Evolutionary conservation across 2,888 invertebrate species (phyloP), one percentile per base, ranked within the genome.

Genomic region (Aleiodes leptofemur): DNA sequence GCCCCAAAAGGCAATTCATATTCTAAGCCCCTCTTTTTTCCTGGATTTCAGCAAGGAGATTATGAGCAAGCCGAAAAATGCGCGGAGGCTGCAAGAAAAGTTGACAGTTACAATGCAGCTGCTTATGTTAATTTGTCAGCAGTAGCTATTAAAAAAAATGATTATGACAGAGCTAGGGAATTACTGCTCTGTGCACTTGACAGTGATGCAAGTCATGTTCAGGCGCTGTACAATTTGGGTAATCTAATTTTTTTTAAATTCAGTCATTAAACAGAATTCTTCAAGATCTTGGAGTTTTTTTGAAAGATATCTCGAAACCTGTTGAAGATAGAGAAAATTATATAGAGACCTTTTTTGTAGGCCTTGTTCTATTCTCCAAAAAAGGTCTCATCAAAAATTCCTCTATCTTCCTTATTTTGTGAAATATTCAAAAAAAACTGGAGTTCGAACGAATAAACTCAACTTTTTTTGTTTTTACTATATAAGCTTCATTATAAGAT

Each of bases 111-210:
- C 83, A 96, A 95, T 89, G 93, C 96, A 0, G 93, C 94, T 84
- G 96, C 96, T 6, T 93, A 95, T 83, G 96, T 97, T 3, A 97
- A 97, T 90, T 92, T 96, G 84, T 96, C 96, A 6, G 96, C 96
- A 82, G 95, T 96, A 82, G 92, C 94, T 76, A 94, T 94, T 85
- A 91, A 92, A 56, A 93, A 92, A 83, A 93, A 92, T 31, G 94
- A 96, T 78, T 91, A 92, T 59, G 94, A 94, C 77, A 93, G 93
- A 82, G 96, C 96, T 0, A 92, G 93, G 77, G 93, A 93, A 81
- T 93, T 93, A 84, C 94, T 95, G 82, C 91, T 93, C 73, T 94
- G 93, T 80, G 97, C 97, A 0, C 88, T 97, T 53, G 94, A 94
- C 81, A 93, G 94, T 84, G 96, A 97, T 83, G 93, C 96, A 0